Base-by-base conservation (phyloP, 2,888 invertebrate species). In the Adelphocoris suturalis region DNA sequence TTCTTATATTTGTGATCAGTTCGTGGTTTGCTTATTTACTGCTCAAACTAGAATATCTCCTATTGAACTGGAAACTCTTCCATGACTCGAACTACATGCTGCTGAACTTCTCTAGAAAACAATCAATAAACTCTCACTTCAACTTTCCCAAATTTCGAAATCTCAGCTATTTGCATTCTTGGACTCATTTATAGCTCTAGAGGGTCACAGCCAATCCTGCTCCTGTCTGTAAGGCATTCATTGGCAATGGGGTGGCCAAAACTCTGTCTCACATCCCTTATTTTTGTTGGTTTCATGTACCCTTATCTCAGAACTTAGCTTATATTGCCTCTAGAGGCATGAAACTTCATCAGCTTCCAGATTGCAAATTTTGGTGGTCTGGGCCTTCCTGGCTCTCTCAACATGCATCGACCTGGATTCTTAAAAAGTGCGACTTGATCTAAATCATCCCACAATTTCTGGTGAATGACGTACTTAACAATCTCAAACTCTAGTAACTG, bases 151-250 rank as follows among this genome's bases (percentile, higher is more conserved):
- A 0, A 27, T 76, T 52, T 19, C 1, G 13, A 3, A 0, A 55
- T 27, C 55, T 12, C 28, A 23, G 9, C 0, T 55, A 0, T 84
- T 7, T 16, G 52, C 52, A 19, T 46, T 55, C n/a, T 55, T 57
- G 2, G 84, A 84, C 57, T 19, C 55, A 5, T 13, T 27, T 13
- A 84, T 84, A 1, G 28, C 55, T 84, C 12, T 84, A 28, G 1
- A 55, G 84, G 84, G 1, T 84, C 0, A 84, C 84, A 1, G 84
- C 84, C 28, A 23, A 57, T 7, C 84, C 84, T 9, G 9, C 84
- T 14, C 84, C 84, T 23, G 84, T 84, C 0, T 84, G 84, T 55
- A 84, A 84, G 14, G n/a, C n/a, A 3, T 27, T 27, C 1, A 57
- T 84, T 4, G 84, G 84, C 57, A 84, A 84, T 27, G 1, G 28